Evolutionary conservation across 1,140 invertebrate species (phyloP).

Genomic region (Achroia grisella): DNA sequence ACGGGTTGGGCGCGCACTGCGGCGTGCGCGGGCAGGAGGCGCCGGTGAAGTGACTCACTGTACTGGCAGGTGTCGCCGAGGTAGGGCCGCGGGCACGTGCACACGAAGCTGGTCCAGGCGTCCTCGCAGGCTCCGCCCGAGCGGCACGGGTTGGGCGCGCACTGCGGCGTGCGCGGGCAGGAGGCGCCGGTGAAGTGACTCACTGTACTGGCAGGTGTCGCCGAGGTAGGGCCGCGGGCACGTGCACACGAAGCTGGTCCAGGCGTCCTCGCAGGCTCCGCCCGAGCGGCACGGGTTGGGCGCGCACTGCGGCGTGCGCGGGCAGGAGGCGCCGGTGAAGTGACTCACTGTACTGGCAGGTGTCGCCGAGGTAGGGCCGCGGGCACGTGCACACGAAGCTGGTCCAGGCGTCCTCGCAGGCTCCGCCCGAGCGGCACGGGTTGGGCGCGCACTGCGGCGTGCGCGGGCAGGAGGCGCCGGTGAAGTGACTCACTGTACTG

Average conservation of each 20-base stretch:
- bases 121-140: background rate
- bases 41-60: no score
- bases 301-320: background rate
- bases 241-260: background rate
- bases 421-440: constrained; percentile 89
- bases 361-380: constrained; percentile 88
- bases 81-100: background rate
- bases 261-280: background rate
- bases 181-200: no score
- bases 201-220: background rate
- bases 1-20: background rate
- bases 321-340: background rate
- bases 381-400: constrained; percentile 90
- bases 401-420: constrained; percentile 92
- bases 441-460: constrained; percentile 88
- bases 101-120: background rate
- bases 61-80: background rate
- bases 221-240: background rate
- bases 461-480: no score
- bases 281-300: background rate
- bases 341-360: constrained; percentile 86
- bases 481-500: background rate
- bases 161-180: no score
- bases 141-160: background rate
- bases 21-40: no score